Conservation (phyloP, 1,140 invertebrate genomes). For the Drosophila micromelanica region DNA sequence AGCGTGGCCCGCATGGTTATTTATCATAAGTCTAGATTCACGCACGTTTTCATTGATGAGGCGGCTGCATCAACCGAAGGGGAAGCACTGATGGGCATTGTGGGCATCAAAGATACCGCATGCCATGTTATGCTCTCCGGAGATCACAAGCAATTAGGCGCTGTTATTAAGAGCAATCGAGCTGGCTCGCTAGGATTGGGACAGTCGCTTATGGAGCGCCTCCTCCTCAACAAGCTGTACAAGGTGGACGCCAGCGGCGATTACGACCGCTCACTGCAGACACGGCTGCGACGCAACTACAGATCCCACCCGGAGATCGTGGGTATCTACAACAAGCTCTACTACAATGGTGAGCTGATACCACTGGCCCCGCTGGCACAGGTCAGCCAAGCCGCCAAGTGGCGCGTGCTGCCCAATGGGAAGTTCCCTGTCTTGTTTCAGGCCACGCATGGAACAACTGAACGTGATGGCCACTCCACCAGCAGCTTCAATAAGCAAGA, state of each 20-base stretch:
- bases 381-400: slow-evolving; percentile 67
- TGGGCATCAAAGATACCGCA: slow-evolving; percentile 85
- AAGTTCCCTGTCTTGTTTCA: slow-evolving; percentile 88
- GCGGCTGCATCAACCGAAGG: slow-evolving; percentile 92
- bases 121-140: slow-evolving; percentile 90
- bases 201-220: slow-evolving; percentile 86
- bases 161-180: slow-evolving; percentile 87
- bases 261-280: slow-evolving; percentile 87
- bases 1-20: slow-evolving; percentile 83
- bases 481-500: slow-evolving; percentile 86
- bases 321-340: slow-evolving; percentile 87
- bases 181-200: slow-evolving; percentile 85
- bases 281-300: slow-evolving; percentile 88
- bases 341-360: slow-evolving; percentile 87
- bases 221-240: slow-evolving; percentile 85
- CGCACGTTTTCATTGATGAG: slow-evolving; percentile 94
- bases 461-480: slow-evolving; percentile 29
- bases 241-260: slow-evolving; percentile 84
- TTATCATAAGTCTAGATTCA: slow-evolving; percentile 58
- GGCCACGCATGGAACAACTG: slow-evolving; percentile 85
- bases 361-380: slow-evolving; percentile 48
- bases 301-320: slow-evolving; percentile 87
- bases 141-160: slow-evolving; percentile 93
- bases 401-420: slow-evolving; percentile 78
- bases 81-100: slow-evolving; percentile 89